Conservation (phyloP, 2,888 invertebrate species). For the Diabrotica balteata region DNA sequence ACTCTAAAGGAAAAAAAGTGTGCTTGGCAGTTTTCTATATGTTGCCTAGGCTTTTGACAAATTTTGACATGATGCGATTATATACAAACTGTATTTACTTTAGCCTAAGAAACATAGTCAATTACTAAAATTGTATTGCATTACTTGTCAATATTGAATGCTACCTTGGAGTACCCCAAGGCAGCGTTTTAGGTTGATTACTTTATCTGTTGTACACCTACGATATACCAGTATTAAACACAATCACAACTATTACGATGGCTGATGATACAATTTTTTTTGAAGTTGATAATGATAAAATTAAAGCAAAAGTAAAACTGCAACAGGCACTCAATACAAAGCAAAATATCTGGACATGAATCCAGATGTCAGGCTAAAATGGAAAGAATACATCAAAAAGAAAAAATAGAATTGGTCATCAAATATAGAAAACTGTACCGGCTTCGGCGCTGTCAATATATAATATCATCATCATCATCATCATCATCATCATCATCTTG, state of each 20-base stretch:
- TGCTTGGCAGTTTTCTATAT: neutral
- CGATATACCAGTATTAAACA: too few species aligned
- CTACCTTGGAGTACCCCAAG: neutral
- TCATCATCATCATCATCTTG: too few species aligned
- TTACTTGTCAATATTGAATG: neutral
- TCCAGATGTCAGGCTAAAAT: too few species aligned
- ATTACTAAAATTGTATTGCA: neutral
- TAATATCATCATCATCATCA: too few species aligned
- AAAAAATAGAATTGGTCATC: neutral
- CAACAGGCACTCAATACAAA: neutral
- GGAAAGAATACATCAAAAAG: neutral
- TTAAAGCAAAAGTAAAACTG: neutral
- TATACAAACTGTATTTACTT: neutral
- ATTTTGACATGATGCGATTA: neutral
- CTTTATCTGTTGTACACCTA: neutral
- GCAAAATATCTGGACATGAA: neutral
- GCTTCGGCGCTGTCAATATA: neutral
- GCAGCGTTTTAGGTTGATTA: neutral
- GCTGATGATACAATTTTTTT: neutral
- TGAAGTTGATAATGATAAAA: neutral
- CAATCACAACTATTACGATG: neutral
- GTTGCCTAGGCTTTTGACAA: neutral
- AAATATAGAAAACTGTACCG: neutral
- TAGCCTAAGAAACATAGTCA: too few species aligned
- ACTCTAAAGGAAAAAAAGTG: neutral